Percentiles rank a stretch among this genome's conserved stretches.
These are phyloP conservation scores for Grammomys dolichurus DNA, from an alignment of 2,113 vertebrate genomes.

Conservation along the genomic window DNA sequence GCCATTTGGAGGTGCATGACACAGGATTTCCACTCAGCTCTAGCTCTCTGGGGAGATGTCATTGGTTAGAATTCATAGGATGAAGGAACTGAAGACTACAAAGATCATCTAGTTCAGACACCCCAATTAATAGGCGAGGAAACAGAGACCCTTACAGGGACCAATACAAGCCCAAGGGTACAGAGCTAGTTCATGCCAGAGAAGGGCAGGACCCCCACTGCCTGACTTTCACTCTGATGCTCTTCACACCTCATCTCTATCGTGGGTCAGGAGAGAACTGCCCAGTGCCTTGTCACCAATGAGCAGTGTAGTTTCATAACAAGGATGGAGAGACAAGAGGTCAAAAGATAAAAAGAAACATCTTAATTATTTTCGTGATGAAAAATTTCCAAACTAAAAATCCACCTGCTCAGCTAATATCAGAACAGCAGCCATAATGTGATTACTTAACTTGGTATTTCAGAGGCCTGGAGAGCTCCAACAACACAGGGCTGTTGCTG, in stretches of 20 bases:
- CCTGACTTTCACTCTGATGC: not conserved
- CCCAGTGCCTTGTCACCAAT: not conserved
- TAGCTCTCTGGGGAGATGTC: constrained; percentile 31
- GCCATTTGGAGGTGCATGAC: constrained; percentile 49
- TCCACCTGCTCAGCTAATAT: not conserved
- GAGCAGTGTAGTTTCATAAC: not conserved
- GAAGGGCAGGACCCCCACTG: not conserved
- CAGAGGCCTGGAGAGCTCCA: not conserved
- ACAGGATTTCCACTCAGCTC: constrained; percentile 40
- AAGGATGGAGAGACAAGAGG: not conserved
- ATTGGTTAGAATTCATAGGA: constrained; percentile 50
- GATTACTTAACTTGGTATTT: not conserved
- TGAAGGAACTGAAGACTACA: not conserved
- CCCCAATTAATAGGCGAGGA: constrained; percentile 15
- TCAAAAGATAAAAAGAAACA: constrained; percentile 22
- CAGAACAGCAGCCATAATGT: not conserved
- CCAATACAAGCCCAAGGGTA: not conserved
- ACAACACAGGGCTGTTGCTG: not conserved
- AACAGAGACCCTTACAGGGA: not conserved
- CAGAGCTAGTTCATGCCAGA: not conserved
- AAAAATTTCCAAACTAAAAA: constrained; percentile 34
- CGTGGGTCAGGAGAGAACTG: not conserved
- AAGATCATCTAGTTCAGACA: not conserved
- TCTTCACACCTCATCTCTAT: not conserved
- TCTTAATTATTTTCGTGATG: constrained; percentile 59